A percentile compares a stretch with the other conserved stretches of the same genome.
These are phyloP conservation scores for Timandra comae DNA, from an alignment of 2,888 invertebrate species.

Conservation along the genomic window DNA sequence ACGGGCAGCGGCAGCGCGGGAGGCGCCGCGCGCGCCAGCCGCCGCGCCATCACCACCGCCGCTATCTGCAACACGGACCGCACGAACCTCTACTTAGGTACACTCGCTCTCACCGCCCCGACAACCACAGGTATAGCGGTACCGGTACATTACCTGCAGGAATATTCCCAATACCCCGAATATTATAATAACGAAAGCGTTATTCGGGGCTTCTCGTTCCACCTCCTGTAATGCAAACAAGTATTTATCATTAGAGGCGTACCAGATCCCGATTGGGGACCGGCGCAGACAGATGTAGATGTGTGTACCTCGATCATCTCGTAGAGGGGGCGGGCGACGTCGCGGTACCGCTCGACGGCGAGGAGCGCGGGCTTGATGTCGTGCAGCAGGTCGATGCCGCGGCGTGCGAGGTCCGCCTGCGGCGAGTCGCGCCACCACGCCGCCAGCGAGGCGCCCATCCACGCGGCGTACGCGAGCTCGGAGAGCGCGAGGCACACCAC, in stretches of 20 bases:
- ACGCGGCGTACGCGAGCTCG: constrained; percentile 66
- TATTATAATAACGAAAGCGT: constrained; percentile 55
- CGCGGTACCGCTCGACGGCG: constrained; percentile 58
- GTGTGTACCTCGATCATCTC: constrained; percentile 59
- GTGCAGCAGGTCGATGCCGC: constrained; percentile 60
- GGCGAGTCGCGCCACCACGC: constrained; percentile 65
- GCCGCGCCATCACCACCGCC: constrained; percentile 59
- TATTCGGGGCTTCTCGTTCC: constrained; percentile 67
- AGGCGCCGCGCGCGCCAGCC: constrained; percentile 23
- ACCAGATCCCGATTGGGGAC: too few relatives aligned
- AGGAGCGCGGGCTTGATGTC: constrained; percentile 68
- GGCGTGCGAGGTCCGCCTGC: constrained; percentile 65
- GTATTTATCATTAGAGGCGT: background rate
- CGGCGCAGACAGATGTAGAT: too few relatives aligned
- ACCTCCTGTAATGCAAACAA: constrained; percentile 48
- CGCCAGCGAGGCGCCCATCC: constrained; percentile 63
- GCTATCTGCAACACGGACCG: constrained; percentile 38
- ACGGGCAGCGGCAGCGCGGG: constrained; percentile 16
- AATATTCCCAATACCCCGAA: constrained; percentile 51
- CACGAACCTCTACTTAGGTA: background rate
- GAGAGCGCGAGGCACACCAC: constrained; percentile 55
- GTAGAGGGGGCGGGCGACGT: constrained; percentile 56
- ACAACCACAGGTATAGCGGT: too few relatives aligned
- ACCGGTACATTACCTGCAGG: constrained; percentile 52
- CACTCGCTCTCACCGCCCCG: background rate